phyloP scores from a whole-genome alignment of 1,140 invertebrate species.

The Subanguina moxae region DNA sequence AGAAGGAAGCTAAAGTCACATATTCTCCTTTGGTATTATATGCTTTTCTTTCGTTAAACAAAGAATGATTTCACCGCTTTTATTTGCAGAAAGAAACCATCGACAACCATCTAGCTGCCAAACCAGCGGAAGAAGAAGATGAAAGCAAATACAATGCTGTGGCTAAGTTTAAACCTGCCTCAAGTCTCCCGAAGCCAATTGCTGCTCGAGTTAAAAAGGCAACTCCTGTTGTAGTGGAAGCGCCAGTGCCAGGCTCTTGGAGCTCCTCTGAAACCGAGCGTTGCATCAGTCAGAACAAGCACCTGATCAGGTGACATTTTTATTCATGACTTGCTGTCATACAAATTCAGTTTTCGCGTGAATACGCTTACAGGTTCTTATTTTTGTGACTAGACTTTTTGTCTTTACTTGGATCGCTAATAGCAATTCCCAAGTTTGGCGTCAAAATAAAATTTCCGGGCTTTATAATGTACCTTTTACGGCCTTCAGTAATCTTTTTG shows the following conservation, averaged over 20 bases:
- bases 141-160: slow-evolving; percentile 45
- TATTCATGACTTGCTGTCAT: too few relatives aligned
- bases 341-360: too few relatives aligned
- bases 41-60: too few relatives aligned
- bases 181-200: neutral
- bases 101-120: neutral
- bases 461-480: too few relatives aligned
- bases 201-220: slow-evolving; percentile 13
- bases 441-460: too few relatives aligned
- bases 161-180: neutral
- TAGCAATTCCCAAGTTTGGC: too few relatives aligned
- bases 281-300: slow-evolving; percentile 35
- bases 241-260: slow-evolving; percentile 36
- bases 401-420: neutral
- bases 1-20: neutral
- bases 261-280: slow-evolving; percentile 20
- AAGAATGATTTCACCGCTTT: neutral
- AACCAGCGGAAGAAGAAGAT: slow-evolving; percentile 14
- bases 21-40: neutral
- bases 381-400: slow-evolving; percentile 3
- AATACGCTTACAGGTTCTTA: too few relatives aligned
- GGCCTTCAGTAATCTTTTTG: too few relatives aligned
- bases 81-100: neutral
- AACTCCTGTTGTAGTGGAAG: slow-evolving; percentile 2
- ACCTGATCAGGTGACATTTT: slow-evolving; percentile 21